Conservation (phyloP, 2,797 vertebrate genomes). For the Sarcoramphus papa region DNA sequence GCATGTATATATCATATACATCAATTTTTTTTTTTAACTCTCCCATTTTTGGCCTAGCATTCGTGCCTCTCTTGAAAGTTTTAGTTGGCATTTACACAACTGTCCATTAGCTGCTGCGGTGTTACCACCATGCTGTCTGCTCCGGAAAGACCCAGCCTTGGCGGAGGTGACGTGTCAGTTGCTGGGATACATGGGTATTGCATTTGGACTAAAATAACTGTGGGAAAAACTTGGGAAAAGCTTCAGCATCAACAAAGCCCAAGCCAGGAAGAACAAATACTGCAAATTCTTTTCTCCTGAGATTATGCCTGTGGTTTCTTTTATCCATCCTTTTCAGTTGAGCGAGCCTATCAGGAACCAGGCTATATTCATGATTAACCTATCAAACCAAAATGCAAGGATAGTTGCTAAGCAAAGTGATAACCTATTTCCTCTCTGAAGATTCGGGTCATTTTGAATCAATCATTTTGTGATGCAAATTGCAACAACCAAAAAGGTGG, state of each 20-base stretch:
- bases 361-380: not conserved
- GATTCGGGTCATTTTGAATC: not conserved
- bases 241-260: slow-evolving; percentile 19
- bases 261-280: slow-evolving; percentile 25
- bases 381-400: not conserved
- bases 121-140: not conserved
- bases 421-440: not conserved
- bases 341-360: not conserved
- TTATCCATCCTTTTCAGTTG: not conserved
- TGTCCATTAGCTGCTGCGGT: not conserved
- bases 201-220: not conserved
- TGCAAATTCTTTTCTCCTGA: slow-evolving; percentile 11
- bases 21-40: not conserved
- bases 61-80: not conserved
- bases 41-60: not conserved
- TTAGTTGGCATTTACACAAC: not conserved
- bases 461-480: not conserved
- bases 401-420: not conserved
- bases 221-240: not conserved
- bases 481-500: not conserved
- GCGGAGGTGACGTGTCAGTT: not conserved
- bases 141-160: not conserved
- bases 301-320: not conserved
- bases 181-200: not conserved
- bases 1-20: not conserved